These are phyloP conservation scores for Lacerta agilis DNA, from an alignment of 2,797 vertebrate genomes.

Conservation along the genomic window DNA sequence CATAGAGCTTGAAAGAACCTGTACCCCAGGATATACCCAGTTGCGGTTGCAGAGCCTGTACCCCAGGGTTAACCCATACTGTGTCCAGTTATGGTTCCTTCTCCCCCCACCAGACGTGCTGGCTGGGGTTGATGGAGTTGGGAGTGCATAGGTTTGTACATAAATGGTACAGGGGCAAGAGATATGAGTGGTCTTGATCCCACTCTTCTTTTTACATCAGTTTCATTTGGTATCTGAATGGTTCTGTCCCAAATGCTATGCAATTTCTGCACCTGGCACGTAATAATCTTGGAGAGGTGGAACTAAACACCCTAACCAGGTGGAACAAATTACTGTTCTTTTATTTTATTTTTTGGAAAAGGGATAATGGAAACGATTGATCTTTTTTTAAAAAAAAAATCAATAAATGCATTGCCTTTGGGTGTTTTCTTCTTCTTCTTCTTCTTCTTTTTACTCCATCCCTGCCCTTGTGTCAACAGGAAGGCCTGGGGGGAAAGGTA, in stretches of 20 bases:
- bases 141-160: too few species aligned
- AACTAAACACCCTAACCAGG: background rate
- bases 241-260: background rate
- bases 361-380: conserved; percentile 78
- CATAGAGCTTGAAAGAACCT: too few species aligned
- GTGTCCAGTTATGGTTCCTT: too few species aligned
- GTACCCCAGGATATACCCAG: too few species aligned
- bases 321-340: background rate
- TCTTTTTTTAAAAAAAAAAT: conserved; percentile 51
- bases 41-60: too few species aligned
- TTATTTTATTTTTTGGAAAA: conserved; percentile 68
- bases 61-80: too few species aligned
- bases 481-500: conserved; percentile 94
- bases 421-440: background rate
- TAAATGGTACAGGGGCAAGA: too few species aligned
- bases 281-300: background rate
- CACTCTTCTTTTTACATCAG: background rate
- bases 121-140: too few species aligned
- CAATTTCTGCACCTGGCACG: background rate
- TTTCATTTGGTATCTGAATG: background rate
- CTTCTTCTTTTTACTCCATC: conserved; percentile 70
- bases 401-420: conserved; percentile 63
- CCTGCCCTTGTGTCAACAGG: conserved; percentile 93
- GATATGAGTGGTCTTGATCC: too few species aligned
- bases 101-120: too few species aligned